Base-by-base conservation (phyloP, 2,113 vertebrate genomes). In the Podilymbus podiceps region DNA sequence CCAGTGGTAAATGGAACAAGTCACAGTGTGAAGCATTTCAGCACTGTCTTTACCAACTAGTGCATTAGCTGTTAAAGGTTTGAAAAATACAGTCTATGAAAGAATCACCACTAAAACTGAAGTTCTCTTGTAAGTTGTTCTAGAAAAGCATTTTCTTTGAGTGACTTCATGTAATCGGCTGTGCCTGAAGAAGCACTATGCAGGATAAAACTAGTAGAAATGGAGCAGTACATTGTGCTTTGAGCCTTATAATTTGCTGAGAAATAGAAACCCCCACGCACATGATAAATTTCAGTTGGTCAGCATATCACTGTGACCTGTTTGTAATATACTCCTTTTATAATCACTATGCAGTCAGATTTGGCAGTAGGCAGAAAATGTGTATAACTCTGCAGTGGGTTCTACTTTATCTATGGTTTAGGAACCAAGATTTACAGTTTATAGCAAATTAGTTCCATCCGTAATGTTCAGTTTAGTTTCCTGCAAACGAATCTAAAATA, bases 11-110 rank as follows among this genome's bases (percentile, higher is more conserved):
- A 92, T 90, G 76, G 93, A 95, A 92, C 91, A 95, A 86, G 63
- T 95, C 93, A 95, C 89, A 95, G 89, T 62, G 59, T 89, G 91
- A 95, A 88, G 33, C 31, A 77, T 88, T 95, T 92, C 50, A 86
- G 67, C 60, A 55, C 79, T 81, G 42, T 90, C 90, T 92, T 92
- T 93, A 93, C 59, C 76, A 86, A 22, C 46, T 74, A 74, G 33
- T 71, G 79, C 59, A 67, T 93, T 92, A 90, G 63, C 20, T 84
- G 50, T 86, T 84, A 71, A 84, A 95, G n/a, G 13, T 55, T 50
- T 77, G 83, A 86, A 95, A 95, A 86, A 74, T 62, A 86, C 15
- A 35, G 13, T 83, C 58, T 58, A 27, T 46, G 53, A 67, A 82
- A 94, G 69, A 79, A 93, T 8, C 40, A 30, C 33, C 66, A 27